These are phyloP conservation scores for Plutella xylostella DNA, from an alignment of 2,888 invertebrate species.

Conservation along the genomic window DNA sequence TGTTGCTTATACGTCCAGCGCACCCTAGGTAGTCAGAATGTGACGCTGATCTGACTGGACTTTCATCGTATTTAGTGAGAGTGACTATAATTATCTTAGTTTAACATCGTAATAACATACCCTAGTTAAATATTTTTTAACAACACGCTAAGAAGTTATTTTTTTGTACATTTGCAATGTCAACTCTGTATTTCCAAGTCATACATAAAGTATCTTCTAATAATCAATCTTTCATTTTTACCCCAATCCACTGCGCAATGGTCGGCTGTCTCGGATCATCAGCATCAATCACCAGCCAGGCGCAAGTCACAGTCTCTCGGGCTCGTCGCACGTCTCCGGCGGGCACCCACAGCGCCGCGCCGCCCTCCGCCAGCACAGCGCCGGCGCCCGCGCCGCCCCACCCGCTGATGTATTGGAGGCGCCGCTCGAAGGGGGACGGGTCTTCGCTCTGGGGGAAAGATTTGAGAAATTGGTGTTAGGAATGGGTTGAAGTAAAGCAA, in stretches of 20 bases:
- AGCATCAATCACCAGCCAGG: constrained; percentile 89
- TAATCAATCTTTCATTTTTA: constrained; percentile 27
- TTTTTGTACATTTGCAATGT: too few species aligned
- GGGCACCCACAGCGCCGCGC: constrained; percentile 91
- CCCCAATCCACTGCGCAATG: constrained; percentile 77
- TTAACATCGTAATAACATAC: too few species aligned
- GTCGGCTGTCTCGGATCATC: constrained; percentile 73
- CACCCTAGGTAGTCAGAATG: too few species aligned
- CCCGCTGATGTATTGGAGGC: constrained; percentile 83
- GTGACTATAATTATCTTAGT: too few species aligned
- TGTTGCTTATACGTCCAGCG: too few species aligned
- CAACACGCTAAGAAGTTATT: too few species aligned
- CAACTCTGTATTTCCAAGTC: too few species aligned
- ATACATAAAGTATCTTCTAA: too few species aligned
- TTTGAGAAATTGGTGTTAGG: neutral
- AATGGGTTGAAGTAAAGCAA: neutral
- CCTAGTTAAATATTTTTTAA: too few species aligned
- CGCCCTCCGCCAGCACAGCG: constrained; percentile 81
- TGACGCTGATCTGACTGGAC: too few species aligned
- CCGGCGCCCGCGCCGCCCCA: constrained; percentile 85
- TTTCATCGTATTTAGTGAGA: too few species aligned
- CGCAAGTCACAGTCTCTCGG: constrained; percentile 83
- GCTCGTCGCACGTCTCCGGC: constrained; percentile 91
- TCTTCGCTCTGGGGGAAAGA: constrained; percentile 75
- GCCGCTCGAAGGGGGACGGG: constrained; percentile 79